phyloP scores from a whole-genome alignment of 2,797 vertebrate genomes.

The Mallotus villosus region DNA sequence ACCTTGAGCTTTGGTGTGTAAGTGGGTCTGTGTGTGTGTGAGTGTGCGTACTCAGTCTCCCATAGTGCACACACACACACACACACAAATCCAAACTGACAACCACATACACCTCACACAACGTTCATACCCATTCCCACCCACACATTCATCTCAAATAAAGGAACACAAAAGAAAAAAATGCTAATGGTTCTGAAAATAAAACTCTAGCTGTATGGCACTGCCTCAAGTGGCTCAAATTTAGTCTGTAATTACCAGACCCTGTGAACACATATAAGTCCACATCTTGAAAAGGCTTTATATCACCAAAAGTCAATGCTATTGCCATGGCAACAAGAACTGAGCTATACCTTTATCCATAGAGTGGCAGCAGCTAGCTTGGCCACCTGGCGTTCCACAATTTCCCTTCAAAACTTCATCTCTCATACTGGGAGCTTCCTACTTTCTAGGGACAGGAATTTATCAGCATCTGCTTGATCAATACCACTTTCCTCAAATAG shows the following conservation, averaged over 20 bases:
- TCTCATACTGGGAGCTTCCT: conserved; percentile 49
- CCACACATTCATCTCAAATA: conserved; percentile 12
- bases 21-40: conserved; percentile 1
- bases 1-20: conserved; percentile 17
- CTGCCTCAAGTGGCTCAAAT: conserved; percentile 53
- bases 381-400: conserved; percentile 42
- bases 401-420: conserved; percentile 39
- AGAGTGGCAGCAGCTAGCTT: conserved; percentile 19
- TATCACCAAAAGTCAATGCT: conserved; percentile 55
- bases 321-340: conserved; percentile 53
- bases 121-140: conserved; percentile 12
- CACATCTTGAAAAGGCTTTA: conserved; percentile 51
- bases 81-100: conserved; percentile 11
- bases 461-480: conserved; percentile 65
- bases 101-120: conserved; percentile 8
- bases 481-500: conserved; percentile 68
- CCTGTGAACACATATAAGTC: conserved; percentile 42
- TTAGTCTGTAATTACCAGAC: conserved; percentile 43
- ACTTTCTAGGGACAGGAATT: conserved; percentile 57
- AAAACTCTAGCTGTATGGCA: conserved; percentile 15
- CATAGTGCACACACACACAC: conserved; percentile 13
- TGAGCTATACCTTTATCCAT: conserved; percentile 38
- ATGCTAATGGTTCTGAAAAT: conserved; percentile 5
- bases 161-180: conserved; percentile 27
- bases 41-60: not conserved